Percentiles rank a stretch among this genome's conserved stretches.
phyloP scores from a whole-genome alignment of 2,113 vertebrate species.

The Lycocorax pyrrhopterus region DNA sequence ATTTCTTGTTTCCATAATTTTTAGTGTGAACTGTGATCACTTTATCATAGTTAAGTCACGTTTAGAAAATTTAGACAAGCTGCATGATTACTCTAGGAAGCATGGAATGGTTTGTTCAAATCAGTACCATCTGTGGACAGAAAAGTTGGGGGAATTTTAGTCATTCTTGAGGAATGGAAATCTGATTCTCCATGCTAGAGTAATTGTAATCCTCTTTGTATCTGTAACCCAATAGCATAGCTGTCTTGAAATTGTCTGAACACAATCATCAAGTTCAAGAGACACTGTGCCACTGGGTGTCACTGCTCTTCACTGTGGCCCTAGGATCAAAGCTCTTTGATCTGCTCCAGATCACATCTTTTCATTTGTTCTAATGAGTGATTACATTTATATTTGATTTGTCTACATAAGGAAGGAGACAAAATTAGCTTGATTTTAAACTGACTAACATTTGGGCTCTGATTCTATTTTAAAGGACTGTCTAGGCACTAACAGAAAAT shows the following conservation, averaged over 20 bases:
- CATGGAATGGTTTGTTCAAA: constrained; percentile 75
- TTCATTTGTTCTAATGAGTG: neutral
- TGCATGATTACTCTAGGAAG: constrained; percentile 71
- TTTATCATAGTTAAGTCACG: constrained; percentile 74
- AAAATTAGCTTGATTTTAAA: neutral
- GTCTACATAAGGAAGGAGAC: neutral
- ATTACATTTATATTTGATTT: neutral
- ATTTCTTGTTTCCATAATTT: constrained; percentile 24
- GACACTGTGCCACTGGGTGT: constrained; percentile 51
- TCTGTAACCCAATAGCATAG: constrained; percentile 75
- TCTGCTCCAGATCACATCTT: neutral
- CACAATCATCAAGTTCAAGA: constrained; percentile 55
- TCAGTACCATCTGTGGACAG: constrained; percentile 75
- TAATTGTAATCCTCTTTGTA: constrained; percentile 78
- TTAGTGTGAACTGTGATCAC: constrained; percentile 62
- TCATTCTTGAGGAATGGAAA: constrained; percentile 79
- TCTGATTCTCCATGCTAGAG: constrained; percentile 77
- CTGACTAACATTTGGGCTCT: neutral
- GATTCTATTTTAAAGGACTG: neutral
- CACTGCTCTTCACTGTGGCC: constrained; percentile 46
- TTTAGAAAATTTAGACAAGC: constrained; percentile 76
- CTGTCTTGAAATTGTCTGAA: constrained; percentile 69
- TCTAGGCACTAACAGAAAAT: neutral
- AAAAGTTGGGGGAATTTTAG: constrained; percentile 69
- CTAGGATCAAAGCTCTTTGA: neutral